Evolutionary conservation across 2,797 vertebrate species (phyloP).

Genomic region (Aulostomus chinensis): DNA sequence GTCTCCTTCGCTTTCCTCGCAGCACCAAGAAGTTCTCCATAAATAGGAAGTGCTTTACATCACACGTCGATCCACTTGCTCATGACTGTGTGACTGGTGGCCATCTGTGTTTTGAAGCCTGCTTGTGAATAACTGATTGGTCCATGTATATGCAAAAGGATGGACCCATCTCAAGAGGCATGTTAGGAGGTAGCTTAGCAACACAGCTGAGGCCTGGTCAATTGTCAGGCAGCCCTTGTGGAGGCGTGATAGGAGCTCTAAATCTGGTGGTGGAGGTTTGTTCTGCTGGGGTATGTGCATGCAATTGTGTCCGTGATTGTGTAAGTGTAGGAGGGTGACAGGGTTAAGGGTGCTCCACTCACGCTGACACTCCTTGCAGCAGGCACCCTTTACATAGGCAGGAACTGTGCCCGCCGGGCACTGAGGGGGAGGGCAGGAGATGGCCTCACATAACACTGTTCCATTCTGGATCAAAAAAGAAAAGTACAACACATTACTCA

Average conservation of each 20-base stretch:
- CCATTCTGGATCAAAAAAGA: conserved; percentile 85
- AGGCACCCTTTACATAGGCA: conserved; percentile 89
- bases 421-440: conserved; percentile 85
- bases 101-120: conserved; percentile 74
- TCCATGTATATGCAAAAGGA: conserved; percentile 76
- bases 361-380: conserved; percentile 96
- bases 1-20: not conserved
- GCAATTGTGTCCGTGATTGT: conserved; percentile 43
- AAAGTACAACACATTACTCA: too few relatives aligned
- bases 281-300: conserved; percentile 27
- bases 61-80: too few relatives aligned
- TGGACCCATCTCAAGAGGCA: conserved; percentile 68
- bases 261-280: conserved; percentile 42
- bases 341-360: conserved; percentile 78
- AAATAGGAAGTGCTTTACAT: too few relatives aligned
- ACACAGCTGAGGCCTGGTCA: conserved; percentile 75
- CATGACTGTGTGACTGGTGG: conserved; percentile 60
- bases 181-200: conserved; percentile 82
- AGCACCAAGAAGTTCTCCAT: too few relatives aligned
- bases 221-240: conserved; percentile 71
- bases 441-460: conserved; percentile 89
- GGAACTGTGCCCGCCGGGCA: conserved; percentile 85
- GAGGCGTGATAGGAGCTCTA: conserved; percentile 60
- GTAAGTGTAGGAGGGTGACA: conserved; percentile 48
- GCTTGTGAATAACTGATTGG: conserved; percentile 78